Evolutionary conservation across 2,797 vertebrate genomes (phyloP).

Genomic region (Lepus townsendii): DNA sequence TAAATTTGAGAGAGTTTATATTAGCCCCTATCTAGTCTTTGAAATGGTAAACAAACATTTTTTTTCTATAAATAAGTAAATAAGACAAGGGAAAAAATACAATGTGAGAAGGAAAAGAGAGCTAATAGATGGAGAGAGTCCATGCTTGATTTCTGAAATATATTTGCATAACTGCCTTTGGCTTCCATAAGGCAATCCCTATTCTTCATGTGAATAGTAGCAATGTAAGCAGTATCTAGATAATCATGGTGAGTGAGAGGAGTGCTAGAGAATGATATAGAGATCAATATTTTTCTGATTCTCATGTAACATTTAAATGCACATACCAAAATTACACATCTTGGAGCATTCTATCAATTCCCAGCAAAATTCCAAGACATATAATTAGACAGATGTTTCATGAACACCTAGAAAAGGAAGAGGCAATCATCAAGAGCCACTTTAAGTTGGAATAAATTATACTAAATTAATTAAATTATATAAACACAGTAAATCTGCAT

Average conservation of each 20-base stretch:
- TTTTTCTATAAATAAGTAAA: not conserved
- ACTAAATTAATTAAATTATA: constrained; percentile 82
- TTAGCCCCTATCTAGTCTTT: not conserved
- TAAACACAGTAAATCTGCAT: constrained; percentile 77
- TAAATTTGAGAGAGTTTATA: not conserved
- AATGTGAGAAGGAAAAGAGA: not conserved
- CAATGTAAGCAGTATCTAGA: constrained; percentile 11
- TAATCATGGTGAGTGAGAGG: not conserved
- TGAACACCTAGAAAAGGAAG: constrained; percentile 79
- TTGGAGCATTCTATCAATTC: constrained; percentile 67
- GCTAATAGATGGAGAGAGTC: not conserved
- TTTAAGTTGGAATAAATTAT: constrained; percentile 81
- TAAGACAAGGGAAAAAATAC: not conserved
- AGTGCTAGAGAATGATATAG: constrained; percentile 51
- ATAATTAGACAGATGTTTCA: constrained; percentile 78
- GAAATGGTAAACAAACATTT: constrained; percentile 9
- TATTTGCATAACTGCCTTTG: not conserved
- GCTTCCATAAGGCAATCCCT: not conserved
- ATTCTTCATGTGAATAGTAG: constrained; percentile 8
- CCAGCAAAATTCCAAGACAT: constrained; percentile 72
- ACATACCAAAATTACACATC: constrained; percentile 63
- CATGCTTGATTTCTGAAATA: constrained; percentile 3
- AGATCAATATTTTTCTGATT: constrained; percentile 62
- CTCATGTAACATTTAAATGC: constrained; percentile 65
- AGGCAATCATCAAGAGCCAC: constrained; percentile 76